phyloP scores from a whole-genome alignment of 2,888 invertebrate genomes.

The Uropetala carovei region DNA sequence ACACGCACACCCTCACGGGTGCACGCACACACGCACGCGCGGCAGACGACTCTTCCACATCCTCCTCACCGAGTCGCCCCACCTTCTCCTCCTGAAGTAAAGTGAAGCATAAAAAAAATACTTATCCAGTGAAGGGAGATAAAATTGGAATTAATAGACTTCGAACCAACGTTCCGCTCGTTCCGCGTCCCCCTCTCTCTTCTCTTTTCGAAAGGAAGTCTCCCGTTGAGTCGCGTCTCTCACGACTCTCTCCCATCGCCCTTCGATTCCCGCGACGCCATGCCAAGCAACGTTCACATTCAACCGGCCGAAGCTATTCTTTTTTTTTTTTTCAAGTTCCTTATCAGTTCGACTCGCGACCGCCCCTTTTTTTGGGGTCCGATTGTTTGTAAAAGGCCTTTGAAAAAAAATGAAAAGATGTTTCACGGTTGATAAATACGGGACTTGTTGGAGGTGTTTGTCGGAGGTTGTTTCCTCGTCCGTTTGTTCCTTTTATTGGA shows the following conservation, averaged over 20 bases:
- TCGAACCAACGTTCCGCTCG: slow-evolving; percentile 41
- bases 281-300: too few relatives aligned
- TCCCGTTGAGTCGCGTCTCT: slow-evolving; percentile 9
- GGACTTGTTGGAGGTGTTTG: not conserved
- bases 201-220: slow-evolving; percentile 39
- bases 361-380: not conserved
- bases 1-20: not conserved
- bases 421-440: not conserved
- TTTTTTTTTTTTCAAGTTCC: not conserved
- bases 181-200: not conserved
- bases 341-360: not conserved
- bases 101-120: not conserved
- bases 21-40: not conserved
- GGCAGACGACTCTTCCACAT: not conserved
- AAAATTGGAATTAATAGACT: slow-evolving; percentile 62
- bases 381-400: not conserved
- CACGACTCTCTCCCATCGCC: too few relatives aligned
- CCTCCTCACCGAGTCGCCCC: slow-evolving; percentile 40
- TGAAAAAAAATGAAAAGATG: not conserved
- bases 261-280: not conserved
- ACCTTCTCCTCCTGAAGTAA: slow-evolving; percentile 40
- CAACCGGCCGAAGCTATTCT: too few relatives aligned
- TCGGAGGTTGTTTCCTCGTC: not conserved
- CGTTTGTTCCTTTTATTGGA: not conserved
- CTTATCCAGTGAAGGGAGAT: not conserved